Evolutionary conservation across 2,797 vertebrate genomes (phyloP).

Genomic region (Calcarius lapponicus): DNA sequence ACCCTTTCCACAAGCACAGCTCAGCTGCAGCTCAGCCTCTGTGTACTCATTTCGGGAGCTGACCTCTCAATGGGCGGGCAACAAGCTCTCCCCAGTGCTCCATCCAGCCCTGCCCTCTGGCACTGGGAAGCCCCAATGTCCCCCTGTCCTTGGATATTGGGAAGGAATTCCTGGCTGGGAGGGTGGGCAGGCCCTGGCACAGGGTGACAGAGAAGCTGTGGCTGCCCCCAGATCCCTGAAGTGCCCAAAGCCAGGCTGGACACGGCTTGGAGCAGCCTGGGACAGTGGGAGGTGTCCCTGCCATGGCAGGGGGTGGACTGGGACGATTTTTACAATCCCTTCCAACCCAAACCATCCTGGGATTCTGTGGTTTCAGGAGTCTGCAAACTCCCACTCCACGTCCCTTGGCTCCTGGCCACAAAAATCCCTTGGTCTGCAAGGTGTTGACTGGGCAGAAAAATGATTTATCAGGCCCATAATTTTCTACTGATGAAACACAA

Average conservation of each 20-base stretch:
- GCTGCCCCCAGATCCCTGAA: neutral
- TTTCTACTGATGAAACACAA: neutral
- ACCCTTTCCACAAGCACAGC: neutral
- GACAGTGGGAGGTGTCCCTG: neutral
- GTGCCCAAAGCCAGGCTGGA: neutral
- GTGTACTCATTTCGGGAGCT: neutral
- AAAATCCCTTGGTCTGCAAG: constrained; percentile 20
- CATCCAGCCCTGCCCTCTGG: neutral
- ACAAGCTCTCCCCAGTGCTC: neutral
- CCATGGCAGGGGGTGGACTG: neutral
- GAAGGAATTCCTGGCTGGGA: neutral
- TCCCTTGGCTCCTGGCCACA: neutral
- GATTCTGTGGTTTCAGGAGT: neutral
- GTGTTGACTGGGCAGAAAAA: constrained; percentile 18
- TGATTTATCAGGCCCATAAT: neutral
- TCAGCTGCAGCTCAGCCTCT: neutral
- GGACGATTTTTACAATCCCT: neutral
- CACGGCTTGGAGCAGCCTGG: rapidly evolving
- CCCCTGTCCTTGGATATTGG: neutral
- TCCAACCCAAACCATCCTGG: neutral
- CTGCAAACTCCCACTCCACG: neutral
- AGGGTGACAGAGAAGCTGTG: neutral
- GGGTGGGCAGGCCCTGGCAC: neutral
- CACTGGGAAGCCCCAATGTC: neutral
- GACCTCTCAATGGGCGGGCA: neutral